Conservation (phyloP, 2,888 invertebrate genomes). For the Cyrtodaria siliqua region DNA sequence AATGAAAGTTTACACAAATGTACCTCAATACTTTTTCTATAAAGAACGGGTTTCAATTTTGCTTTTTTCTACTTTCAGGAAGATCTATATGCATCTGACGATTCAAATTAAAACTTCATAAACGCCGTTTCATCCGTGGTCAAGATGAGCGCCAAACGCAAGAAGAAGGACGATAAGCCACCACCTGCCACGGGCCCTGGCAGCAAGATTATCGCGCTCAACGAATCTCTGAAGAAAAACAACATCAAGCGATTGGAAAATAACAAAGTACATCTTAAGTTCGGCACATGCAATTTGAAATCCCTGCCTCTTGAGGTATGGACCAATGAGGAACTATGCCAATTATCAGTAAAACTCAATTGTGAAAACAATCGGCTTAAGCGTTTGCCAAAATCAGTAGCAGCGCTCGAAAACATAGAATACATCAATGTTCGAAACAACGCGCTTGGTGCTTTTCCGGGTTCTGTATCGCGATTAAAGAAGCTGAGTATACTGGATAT, state of each 20-base stretch:
- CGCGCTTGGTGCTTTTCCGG: slow-evolving; percentile 76
- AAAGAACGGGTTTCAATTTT: too few relatives aligned
- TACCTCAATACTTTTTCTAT: too few relatives aligned
- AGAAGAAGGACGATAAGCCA: slow-evolving; percentile 85
- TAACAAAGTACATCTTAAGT: slow-evolving; percentile 74
- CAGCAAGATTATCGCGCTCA: slow-evolving; percentile 83
- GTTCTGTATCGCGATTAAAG: slow-evolving; percentile 77
- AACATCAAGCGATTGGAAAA: slow-evolving; percentile 76
- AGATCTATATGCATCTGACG: too few relatives aligned
- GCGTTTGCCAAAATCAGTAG: slow-evolving; percentile 79
- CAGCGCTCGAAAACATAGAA: slow-evolving; percentile 77
- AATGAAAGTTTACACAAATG: too few relatives aligned
- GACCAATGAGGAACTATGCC: slow-evolving; percentile 83
- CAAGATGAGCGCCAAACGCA: slow-evolving; percentile 69
- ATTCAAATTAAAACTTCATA: too few relatives aligned
- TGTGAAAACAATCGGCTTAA: slow-evolving; percentile 84
- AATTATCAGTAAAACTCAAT: slow-evolving; percentile 78
- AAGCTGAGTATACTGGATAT: slow-evolving; percentile 77
- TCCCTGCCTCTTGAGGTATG: slow-evolving; percentile 83
- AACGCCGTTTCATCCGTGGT: too few relatives aligned
- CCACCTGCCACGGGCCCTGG: slow-evolving; percentile 85
- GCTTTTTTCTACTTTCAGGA: slow-evolving; percentile 24
- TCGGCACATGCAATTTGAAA: slow-evolving; percentile 79
- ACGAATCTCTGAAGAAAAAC: slow-evolving; percentile 79
- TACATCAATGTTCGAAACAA: slow-evolving; percentile 82